A percentile compares a stretch with the other conserved stretches of the same genome.
Evolutionary conservation across 2,797 vertebrate species (phyloP).

Genomic region (Lutjanus argentimaculatus): DNA sequence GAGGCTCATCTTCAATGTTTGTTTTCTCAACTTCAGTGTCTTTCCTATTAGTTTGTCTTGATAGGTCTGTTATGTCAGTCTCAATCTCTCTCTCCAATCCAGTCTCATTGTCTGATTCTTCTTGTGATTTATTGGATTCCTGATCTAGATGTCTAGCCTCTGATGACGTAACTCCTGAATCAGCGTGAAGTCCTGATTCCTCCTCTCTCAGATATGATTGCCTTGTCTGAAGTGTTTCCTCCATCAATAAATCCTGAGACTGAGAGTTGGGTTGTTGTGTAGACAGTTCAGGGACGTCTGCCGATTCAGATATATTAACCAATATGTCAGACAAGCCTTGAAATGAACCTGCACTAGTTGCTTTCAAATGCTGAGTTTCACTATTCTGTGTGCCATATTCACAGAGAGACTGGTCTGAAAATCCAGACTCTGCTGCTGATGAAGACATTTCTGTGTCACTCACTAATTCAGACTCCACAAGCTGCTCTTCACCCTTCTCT

Average conservation of each 20-base stretch:
- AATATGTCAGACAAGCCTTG: slow-evolving; percentile 7
- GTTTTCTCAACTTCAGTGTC: background rate
- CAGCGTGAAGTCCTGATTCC: slow-evolving; percentile 9
- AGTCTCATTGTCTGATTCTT: slow-evolving; percentile 1
- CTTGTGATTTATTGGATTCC: slow-evolving; percentile 4
- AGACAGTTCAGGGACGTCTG: slow-evolving; percentile 17
- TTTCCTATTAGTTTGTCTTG: slow-evolving; percentile 6
- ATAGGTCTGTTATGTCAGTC: background rate
- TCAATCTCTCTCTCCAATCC: slow-evolving; percentile 8
- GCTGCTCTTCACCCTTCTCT: slow-evolving; percentile 26
- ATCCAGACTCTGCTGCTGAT: slow-evolving; percentile 47
- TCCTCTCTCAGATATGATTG: slow-evolving; percentile 16
- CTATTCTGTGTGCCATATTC: background rate
- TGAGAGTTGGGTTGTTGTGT: slow-evolving; percentile 6
- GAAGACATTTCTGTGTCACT: slow-evolving; percentile 43
- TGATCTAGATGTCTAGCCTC: slow-evolving; percentile 10
- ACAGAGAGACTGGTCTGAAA: slow-evolving; percentile 40
- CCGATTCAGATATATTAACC: slow-evolving; percentile 20
- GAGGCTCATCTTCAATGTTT: slow-evolving; percentile 7
- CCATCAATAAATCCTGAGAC: slow-evolving; percentile 8
- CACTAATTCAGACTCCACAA: slow-evolving; percentile 24
- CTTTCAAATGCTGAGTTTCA: slow-evolving; percentile 17
- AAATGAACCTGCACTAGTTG: background rate
- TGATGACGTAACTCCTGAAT: slow-evolving; percentile 11
- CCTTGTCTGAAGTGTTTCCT: slow-evolving; percentile 11